These are phyloP conservation scores for Prochilodus magdalenae DNA, from an alignment of 2,113 vertebrate species.

Conservation along the genomic window DNA sequence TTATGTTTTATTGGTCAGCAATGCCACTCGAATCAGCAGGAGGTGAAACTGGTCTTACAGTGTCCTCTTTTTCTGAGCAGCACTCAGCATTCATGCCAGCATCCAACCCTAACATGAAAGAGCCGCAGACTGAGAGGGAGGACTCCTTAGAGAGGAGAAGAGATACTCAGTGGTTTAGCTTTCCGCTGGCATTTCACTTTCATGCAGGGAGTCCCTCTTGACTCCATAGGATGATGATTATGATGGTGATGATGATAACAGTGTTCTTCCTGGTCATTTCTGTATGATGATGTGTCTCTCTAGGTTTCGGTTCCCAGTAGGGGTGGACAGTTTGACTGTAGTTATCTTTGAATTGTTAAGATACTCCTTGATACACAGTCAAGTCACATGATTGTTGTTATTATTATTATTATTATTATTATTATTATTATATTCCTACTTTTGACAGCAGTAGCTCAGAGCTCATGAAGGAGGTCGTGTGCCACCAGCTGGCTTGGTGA, in stretches of 20 bases:
- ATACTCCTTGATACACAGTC: too few relatives aligned
- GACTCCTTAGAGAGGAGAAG: slow-evolving; percentile 54
- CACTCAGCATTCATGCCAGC: slow-evolving; percentile 35
- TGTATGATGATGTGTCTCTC: too few relatives aligned
- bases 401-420: too few relatives aligned
- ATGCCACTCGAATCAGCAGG: neutral
- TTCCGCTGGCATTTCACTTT: slow-evolving; percentile 2
- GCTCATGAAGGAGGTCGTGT: too few relatives aligned
- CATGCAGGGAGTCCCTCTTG: neutral
- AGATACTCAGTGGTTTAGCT: slow-evolving; percentile 40
- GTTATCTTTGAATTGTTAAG: too few relatives aligned
- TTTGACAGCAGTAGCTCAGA: too few relatives aligned
- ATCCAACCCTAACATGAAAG: slow-evolving; percentile 23
- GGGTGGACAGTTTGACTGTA: too few relatives aligned
- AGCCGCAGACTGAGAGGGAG: slow-evolving; percentile 54
- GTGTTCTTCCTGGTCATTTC: neutral
- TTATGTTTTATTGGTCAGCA: neutral
- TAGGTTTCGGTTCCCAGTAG: too few relatives aligned
- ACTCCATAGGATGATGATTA: neutral
- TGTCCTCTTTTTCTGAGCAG: slow-evolving; percentile 4
- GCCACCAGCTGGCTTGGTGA: too few relatives aligned
- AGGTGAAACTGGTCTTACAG: slow-evolving; percentile 14
- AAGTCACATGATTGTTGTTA: too few relatives aligned
- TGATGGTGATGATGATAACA: neutral
- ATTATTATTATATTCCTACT: too few relatives aligned